A percentile compares a stretch with the other conserved stretches of the same genome.
These are phyloP conservation scores for Ctena decussata DNA, from an alignment of 2,888 invertebrate species.

Conservation along the genomic window DNA sequence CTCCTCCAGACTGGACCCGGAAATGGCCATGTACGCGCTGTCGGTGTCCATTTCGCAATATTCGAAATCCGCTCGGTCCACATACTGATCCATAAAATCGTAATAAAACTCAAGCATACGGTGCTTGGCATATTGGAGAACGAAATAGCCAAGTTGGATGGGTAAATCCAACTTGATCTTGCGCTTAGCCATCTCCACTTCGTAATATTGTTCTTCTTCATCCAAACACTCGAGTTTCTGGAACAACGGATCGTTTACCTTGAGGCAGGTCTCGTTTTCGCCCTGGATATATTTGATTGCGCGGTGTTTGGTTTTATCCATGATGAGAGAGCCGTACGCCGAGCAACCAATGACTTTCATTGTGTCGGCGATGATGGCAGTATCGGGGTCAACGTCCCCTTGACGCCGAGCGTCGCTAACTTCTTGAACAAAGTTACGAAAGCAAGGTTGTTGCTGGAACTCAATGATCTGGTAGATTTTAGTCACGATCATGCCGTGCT, in stretches of 20 bases:
- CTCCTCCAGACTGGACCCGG: constrained; percentile 21
- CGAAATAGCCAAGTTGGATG: too few species aligned
- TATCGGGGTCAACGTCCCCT: constrained; percentile 30
- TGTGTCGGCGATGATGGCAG: constrained; percentile 40
- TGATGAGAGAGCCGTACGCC: constrained; percentile 60
- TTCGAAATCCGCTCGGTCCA: constrained; percentile 58
- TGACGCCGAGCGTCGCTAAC: constrained; percentile 13
- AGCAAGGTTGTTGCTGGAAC: constrained; percentile 24
- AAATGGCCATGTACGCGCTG: constrained; percentile 62
- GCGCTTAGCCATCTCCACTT: too few species aligned
- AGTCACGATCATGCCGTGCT: constrained; percentile 56
- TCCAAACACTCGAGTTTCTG: too few species aligned
- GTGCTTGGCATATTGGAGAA: too few species aligned
- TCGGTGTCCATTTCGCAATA: constrained; percentile 70
- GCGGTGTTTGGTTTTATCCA: constrained; percentile 47
- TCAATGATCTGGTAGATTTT: constrained; percentile 53
- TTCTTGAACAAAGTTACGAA: background rate
- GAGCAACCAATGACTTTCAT: constrained; percentile 48
- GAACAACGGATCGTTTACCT: too few species aligned
- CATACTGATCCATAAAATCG: constrained; percentile 38
- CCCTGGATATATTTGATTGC: constrained; percentile 50
- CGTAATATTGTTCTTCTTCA: too few species aligned
- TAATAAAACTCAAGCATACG: too few species aligned
- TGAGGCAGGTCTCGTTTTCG: constrained; percentile 35
- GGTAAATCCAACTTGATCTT: too few species aligned